Evolutionary conservation across 2,113 vertebrate species (phyloP).

Genomic region (Leptobrachium ailaonicum): DNA sequence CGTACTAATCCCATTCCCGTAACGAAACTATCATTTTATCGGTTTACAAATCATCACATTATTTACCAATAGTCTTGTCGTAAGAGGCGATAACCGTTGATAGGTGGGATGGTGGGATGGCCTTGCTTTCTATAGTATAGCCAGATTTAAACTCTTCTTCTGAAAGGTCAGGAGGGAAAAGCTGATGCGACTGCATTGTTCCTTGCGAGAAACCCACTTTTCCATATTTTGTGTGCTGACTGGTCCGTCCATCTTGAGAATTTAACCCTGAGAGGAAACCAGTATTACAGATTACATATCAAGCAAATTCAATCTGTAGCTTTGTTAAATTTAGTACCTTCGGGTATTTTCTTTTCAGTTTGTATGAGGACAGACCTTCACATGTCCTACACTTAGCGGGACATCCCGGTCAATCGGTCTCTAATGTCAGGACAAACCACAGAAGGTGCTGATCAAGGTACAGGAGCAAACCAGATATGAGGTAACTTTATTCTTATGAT

Average conservation of each 20-base stretch:
- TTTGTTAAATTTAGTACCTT: no score
- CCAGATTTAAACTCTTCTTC: slow-evolving; percentile 72
- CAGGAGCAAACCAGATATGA: no score
- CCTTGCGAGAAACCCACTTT: slow-evolving; percentile 69
- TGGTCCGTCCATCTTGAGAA: slow-evolving; percentile 51
- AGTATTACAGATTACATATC: neutral
- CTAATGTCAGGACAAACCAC: no score
- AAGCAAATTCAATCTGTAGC: no score
- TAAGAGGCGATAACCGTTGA: slow-evolving; percentile 76
- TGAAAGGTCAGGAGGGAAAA: slow-evolving; percentile 71
- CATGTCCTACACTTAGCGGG: no score
- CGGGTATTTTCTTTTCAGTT: no score
- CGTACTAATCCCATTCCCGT: slow-evolving; percentile 23
- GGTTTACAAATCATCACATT: slow-evolving; percentile 32
- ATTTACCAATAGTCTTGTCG: slow-evolving; percentile 80
- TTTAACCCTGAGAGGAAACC: slow-evolving; percentile 53
- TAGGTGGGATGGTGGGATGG: slow-evolving; percentile 70
- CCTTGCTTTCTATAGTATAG: slow-evolving; percentile 68
- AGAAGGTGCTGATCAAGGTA: no score
- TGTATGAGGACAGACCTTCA: no score
- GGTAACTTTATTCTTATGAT: no score
- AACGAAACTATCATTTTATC: slow-evolving; percentile 23
- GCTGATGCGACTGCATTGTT: slow-evolving; percentile 57
- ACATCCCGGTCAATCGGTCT: no score
- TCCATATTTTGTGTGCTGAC: slow-evolving; percentile 34